phyloP scores from a whole-genome alignment of 2,113 vertebrate genomes.

The Egretta garzetta region DNA sequence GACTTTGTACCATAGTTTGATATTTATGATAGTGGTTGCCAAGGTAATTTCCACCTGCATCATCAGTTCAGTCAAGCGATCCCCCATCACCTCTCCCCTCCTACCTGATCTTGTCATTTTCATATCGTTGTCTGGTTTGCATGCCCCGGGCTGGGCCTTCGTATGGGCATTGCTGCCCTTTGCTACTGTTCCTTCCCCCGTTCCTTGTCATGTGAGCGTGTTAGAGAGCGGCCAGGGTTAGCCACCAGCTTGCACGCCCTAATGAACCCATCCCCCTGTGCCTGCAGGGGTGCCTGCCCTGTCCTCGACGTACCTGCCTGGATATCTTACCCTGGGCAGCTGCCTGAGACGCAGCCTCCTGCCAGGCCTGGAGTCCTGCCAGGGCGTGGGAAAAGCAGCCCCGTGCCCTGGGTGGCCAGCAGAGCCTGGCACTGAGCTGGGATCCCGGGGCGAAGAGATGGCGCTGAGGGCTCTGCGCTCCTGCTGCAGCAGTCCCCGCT shows the following conservation, averaged over 20 bases:
- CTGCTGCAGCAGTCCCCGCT: neutral
- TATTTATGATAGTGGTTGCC: neutral
- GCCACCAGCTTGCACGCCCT: no score
- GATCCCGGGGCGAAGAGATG: neutral
- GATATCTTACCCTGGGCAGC: neutral
- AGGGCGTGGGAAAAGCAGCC: neutral
- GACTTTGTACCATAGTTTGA: neutral
- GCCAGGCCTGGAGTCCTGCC: neutral
- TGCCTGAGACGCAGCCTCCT: neutral
- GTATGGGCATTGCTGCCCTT: neutral
- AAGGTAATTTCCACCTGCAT: neutral
- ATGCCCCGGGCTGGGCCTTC: no score
- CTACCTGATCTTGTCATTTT: neutral
- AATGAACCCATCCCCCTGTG: neutral
- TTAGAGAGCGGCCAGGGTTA: neutral
- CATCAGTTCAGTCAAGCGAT: neutral
- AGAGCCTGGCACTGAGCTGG: neutral
- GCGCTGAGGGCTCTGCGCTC: neutral
- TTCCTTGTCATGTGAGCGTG: neutral
- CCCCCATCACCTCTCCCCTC: accelerated
- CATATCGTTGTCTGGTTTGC: neutral
- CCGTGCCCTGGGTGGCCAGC: neutral
- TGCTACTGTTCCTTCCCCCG: neutral
- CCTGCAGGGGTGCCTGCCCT: neutral
- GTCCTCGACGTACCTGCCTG: neutral